Base-by-base conservation (phyloP, 2,888 invertebrate species). In the Phania funesta region DNA sequence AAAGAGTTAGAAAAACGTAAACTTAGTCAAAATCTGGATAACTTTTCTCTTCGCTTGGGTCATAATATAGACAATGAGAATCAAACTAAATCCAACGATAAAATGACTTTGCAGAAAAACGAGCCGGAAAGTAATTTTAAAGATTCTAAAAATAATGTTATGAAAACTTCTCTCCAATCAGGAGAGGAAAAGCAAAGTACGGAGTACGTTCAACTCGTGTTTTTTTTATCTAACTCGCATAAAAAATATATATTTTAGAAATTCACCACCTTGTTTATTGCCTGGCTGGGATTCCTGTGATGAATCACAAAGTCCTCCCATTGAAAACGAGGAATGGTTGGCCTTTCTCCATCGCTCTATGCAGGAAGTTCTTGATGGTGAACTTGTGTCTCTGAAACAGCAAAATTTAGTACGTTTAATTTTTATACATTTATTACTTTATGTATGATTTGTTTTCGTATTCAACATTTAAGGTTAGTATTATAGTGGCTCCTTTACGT, bases 251-350 rank as follows among this genome's bases (percentile, higher is more conserved):
- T 44, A 8, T n/a, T 44, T 44, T 44, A 90, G 90, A 44, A 90
- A 90, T 75, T 88, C 89, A 0, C 90, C 90, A 7, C 90, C 90
- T 0, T 89, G 89, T 62, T 82, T 90, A 11, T 78, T 90, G 74
- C 91, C 91, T 0, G 91, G 90, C 11, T 91, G 91, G 91, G 91
- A 91, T 76, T 91, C 92, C 1, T 90, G 91, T 71, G 92, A 92
- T 85, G 92, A 92, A 84, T 91, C 91, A 0, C 92, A 93, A 86
- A 93, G 93, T 50, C 92, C 93, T 2, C 94, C 95, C 3, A 95
- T 96, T 79, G 96, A 97, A 89, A 93, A 95, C 84, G 96, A 97
- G 84, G 97, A 97, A 90, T 97, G 96, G 97, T 92, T 96, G 83
- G 96, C 95, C 0, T 97, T 97, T 90, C 90, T 97, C 0, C 94